Percentiles rank a stretch among this genome's conserved stretches.
These are phyloP conservation scores for Gallirallus australis DNA, from an alignment of 2,797 vertebrate species.

Conservation along the genomic window DNA sequence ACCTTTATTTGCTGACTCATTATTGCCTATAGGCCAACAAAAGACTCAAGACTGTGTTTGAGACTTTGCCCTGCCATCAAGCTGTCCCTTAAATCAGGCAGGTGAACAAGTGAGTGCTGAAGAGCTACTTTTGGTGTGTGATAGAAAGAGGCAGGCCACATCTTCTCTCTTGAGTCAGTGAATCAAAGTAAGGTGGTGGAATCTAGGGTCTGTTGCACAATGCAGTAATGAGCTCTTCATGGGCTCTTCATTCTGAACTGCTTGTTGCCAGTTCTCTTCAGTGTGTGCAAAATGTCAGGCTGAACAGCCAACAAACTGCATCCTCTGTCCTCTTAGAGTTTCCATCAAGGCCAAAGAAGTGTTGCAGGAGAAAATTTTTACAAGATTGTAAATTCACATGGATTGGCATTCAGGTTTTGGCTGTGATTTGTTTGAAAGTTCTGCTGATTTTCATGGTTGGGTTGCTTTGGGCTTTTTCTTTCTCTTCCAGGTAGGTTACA, in stretches of 20 bases:
- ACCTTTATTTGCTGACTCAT: background rate
- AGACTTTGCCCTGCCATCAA: background rate
- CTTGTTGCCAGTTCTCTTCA: background rate
- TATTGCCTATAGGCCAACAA: background rate
- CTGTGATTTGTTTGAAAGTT: background rate
- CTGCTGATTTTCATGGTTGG: rapidly evolving
- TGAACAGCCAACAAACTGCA: background rate
- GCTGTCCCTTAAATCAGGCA: background rate
- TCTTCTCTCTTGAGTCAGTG: background rate
- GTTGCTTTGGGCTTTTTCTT: background rate
- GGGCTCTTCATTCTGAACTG: background rate
- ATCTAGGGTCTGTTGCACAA: background rate
- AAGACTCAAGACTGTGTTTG: background rate
- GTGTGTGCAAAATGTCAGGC: rapidly evolving
- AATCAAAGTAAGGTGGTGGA: background rate
- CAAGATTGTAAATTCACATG: background rate
- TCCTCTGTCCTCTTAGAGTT: background rate
- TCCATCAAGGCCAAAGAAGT: background rate
- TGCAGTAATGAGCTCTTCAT: background rate
- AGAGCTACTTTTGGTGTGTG: background rate
- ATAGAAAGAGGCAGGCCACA: background rate
- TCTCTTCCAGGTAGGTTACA: background rate
- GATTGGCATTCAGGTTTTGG: background rate
- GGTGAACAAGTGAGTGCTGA: background rate
- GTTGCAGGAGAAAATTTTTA: background rate